A percentile compares a stretch with the other conserved stretches of the same genome.
Conservation (phyloP, 2,797 vertebrate genomes). For the Mus spretus region DNA sequence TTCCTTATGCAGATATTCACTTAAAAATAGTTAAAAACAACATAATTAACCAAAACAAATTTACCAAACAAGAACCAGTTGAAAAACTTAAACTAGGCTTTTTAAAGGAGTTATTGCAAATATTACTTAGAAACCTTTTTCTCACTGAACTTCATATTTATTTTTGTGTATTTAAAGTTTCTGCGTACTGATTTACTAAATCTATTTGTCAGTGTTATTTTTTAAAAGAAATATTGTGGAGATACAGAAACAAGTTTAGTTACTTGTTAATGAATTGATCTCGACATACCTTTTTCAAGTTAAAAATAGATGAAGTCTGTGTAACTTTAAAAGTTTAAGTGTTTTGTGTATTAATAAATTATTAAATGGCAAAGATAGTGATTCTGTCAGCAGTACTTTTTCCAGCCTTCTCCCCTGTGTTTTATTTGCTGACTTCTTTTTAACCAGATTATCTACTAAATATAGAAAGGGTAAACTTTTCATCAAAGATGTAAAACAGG, state of each 20-base stretch:
- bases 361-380: not conserved
- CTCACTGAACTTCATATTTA: slow-evolving; percentile 24
- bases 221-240: not conserved
- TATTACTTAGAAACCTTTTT: not conserved
- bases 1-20: not conserved
- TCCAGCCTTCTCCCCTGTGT: not conserved
- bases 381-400: not conserved
- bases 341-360: not conserved
- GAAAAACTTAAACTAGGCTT: not conserved
- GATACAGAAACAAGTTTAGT: not conserved
- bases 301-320: not conserved
- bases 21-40: not conserved
- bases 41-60: not conserved
- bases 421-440: slow-evolving; percentile 15
- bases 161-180: not conserved
- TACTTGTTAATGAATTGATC: slow-evolving; percentile 3
- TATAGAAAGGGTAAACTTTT: not conserved
- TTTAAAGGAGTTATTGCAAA: not conserved
- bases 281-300: not conserved
- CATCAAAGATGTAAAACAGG: not conserved
- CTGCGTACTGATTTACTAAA: not conserved
- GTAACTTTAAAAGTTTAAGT: not conserved
- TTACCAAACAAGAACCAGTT: slow-evolving; percentile 35
- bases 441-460: not conserved
- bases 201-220: not conserved